Conservation (phyloP, 2,797 vertebrate genomes). For the Streptopelia turtur region DNA sequence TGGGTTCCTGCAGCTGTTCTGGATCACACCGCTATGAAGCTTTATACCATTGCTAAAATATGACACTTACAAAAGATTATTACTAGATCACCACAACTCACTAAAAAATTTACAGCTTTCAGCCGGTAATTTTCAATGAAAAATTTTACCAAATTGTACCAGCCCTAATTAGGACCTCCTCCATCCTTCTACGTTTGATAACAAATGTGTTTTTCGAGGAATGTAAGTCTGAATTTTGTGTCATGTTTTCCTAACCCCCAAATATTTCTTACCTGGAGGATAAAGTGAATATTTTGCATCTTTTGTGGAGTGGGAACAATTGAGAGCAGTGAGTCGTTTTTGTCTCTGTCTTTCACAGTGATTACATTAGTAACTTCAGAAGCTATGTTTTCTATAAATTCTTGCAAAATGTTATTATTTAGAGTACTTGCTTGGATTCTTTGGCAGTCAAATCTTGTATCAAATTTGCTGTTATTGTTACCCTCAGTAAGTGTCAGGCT, state of each 20-base stretch:
- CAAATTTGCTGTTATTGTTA: neutral
- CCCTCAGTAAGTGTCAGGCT: neutral
- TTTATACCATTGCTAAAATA: neutral
- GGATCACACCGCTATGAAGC: neutral
- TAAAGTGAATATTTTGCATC: neutral
- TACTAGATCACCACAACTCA: neutral
- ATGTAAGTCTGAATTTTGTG: neutral
- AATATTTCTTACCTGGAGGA: neutral
- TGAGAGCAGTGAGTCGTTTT: neutral
- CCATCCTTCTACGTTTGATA: neutral
- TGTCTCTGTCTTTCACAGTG: neutral
- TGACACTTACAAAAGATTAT: neutral
- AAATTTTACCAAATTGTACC: neutral
- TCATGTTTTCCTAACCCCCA: neutral
- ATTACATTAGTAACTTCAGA: neutral
- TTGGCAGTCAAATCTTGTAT: neutral
- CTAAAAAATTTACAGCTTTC: neutral
- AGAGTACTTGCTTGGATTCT: neutral
- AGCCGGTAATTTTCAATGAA: neutral
- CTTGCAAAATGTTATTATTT: neutral
- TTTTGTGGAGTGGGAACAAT: neutral
- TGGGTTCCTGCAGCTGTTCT: neutral
- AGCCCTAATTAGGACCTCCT: neutral
- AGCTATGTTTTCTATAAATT: neutral
- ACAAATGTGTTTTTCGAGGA: neutral